Conservation (phyloP, 1,140 invertebrate species). For the Augochlora pura region DNA sequence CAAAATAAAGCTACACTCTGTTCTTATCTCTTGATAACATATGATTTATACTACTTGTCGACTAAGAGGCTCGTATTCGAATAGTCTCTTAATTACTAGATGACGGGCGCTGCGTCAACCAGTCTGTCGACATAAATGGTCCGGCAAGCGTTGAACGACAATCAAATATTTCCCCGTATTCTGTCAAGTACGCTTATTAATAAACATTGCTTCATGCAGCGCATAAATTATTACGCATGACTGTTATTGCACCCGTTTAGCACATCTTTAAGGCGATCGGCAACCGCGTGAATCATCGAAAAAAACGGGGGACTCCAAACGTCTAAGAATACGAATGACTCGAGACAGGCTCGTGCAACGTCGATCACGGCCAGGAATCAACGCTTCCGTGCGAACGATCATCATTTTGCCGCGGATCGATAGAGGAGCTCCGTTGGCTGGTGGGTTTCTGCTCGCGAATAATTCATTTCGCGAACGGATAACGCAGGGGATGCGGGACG, state of each 20-base stretch:
- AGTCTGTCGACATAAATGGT: constrained; percentile 11
- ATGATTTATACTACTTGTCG: too few relatives aligned
- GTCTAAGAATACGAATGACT: constrained; percentile 36
- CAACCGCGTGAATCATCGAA: constrained; percentile 34
- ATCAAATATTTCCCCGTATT: constrained; percentile 37
- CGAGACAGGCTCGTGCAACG: not conserved
- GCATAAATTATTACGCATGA: constrained; percentile 40
- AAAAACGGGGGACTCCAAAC: constrained; percentile 24
- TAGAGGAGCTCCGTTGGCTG: not conserved
- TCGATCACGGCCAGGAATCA: not conserved
- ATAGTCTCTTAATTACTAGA: not conserved
- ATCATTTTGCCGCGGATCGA: not conserved
- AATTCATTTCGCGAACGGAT: too few relatives aligned
- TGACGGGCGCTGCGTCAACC: not conserved
- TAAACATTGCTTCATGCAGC: constrained; percentile 39
- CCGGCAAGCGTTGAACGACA: not conserved
- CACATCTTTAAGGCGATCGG: constrained; percentile 37
- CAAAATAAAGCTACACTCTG: too few relatives aligned
- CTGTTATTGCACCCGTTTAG: constrained; percentile 32
- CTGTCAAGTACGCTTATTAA: constrained; percentile 40
- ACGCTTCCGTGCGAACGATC: not conserved
- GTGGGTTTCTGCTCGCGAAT: too few relatives aligned
- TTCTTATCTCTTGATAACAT: too few relatives aligned
- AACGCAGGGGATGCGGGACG: too few relatives aligned
- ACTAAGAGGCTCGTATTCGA: not conserved